Conservation (phyloP, 2,113 vertebrate genomes). For the Choloepus hoffmanni region DNA sequence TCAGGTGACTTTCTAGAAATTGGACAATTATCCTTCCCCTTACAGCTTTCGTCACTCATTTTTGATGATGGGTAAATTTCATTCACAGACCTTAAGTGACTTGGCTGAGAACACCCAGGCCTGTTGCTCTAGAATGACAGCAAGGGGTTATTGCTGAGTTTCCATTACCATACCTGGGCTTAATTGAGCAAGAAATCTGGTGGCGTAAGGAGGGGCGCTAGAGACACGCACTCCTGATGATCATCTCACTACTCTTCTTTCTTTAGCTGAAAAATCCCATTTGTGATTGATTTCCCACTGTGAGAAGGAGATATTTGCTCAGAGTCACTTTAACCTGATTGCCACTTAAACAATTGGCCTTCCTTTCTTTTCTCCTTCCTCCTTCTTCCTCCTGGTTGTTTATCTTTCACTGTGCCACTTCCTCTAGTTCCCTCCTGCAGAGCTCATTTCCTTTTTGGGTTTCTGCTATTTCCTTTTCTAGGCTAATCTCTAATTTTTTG, state of each 20-base stretch:
- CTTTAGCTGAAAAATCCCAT: neutral
- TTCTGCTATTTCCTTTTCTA: neutral
- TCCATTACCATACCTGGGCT: neutral
- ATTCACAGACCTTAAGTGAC: neutral
- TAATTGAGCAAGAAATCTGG: neutral
- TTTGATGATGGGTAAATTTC: neutral
- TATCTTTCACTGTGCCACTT: neutral
- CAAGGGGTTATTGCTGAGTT: neutral
- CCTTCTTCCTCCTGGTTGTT: neutral
- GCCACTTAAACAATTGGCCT: neutral
- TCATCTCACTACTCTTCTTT: constrained; percentile 13
- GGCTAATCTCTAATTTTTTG: neutral
- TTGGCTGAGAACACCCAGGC: neutral
- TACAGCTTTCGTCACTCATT: neutral
- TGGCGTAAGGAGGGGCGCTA: neutral
- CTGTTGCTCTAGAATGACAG: neutral
- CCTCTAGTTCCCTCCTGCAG: neutral
- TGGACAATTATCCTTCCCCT: neutral
- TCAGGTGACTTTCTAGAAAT: neutral
- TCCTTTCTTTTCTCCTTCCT: neutral
- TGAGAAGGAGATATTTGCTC: neutral
- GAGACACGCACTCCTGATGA: neutral
- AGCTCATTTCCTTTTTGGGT: neutral
- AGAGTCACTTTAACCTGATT: constrained; percentile 12
- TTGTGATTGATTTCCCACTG: neutral